Percentiles rank a stretch among this genome's conserved stretches.
phyloP scores from a whole-genome alignment of 2,888 invertebrate genomes.

The Koerneria pararmatus region DNA sequence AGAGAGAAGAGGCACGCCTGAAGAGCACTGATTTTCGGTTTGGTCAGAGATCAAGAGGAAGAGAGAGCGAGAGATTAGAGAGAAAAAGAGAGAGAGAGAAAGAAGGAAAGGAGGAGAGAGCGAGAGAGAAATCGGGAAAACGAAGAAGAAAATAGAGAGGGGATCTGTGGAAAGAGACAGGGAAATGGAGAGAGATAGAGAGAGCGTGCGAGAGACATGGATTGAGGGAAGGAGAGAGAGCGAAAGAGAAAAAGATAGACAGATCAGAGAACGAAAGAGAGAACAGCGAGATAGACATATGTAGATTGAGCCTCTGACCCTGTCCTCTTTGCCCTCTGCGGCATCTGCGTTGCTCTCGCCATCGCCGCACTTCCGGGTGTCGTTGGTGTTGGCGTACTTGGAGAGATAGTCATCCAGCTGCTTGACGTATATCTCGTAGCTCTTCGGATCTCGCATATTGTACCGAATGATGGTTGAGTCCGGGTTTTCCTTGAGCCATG shows the following conservation, averaged over 20 bases:
- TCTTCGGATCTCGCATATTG: slow-evolving; percentile 63
- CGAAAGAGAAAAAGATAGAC: not conserved
- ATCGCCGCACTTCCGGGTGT: slow-evolving; percentile 46
- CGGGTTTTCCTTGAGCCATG: slow-evolving; percentile 86
- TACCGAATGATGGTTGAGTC: slow-evolving; percentile 96
- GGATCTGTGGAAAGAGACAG: too few species aligned
- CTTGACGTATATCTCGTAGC: slow-evolving; percentile 47
- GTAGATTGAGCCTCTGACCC: slow-evolving; percentile 26
- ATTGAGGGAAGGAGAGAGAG: too few species aligned
- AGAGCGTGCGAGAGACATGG: too few species aligned
- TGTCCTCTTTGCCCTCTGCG: slow-evolving; percentile 23
- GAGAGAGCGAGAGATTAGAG: too few species aligned
- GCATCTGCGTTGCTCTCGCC: slow-evolving; percentile 33
- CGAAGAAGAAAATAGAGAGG: too few species aligned
- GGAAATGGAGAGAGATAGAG: too few species aligned
- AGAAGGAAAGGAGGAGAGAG: too few species aligned
- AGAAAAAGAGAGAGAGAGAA: too few species aligned
- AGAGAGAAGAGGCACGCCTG: slow-evolving; percentile 53
- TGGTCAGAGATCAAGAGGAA: too few species aligned
- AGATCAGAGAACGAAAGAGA: not conserved
- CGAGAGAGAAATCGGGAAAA: too few species aligned
- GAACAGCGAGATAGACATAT: not conserved
- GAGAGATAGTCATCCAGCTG: slow-evolving; percentile 46
- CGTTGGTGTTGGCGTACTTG: slow-evolving; percentile 39
- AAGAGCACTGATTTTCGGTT: too few species aligned